Base-by-base conservation (phyloP, 2,888 invertebrate species). In the Epinotia demarniana region DNA sequence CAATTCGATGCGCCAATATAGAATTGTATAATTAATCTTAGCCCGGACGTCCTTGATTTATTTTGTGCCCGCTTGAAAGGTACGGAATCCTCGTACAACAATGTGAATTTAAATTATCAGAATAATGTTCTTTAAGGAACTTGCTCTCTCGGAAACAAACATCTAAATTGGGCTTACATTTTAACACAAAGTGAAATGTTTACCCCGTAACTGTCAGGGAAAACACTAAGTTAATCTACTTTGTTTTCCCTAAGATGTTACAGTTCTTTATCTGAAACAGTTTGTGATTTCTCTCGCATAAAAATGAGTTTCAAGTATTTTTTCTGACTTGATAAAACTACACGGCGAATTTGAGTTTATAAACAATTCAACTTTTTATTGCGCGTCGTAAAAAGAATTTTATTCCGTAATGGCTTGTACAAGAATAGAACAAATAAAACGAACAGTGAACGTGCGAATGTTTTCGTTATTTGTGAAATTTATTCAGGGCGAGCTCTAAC, bases 31-130 rank as follows among this genome's bases (percentile, higher is more conserved):
- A 86, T 89, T 89, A 87, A 87, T 90, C 87, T 86, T 81, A 72
- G 49, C 75, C 81, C 86, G 86, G 87, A 88, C 81, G 81, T 81
- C 79, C 81, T 82, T 84, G 87, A 90, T 89, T 89, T 90, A 90
- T 86, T 84, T 83, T 80, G 80, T 77, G 77, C 79, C 63, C 74
- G 73, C 46, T 58, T 18, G 53, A 60, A 75, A 71, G 75, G 74
- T 75, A 58, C 63, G 70, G 64, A 62, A 53, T 75, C 27, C 60
- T 71, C 49, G 64, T 33, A 70, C 70, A 75, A 75, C 75, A 72
- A 72, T 72, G 75, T 71, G 72, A 75, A 75, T 72, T 75, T 67
- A 71, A 72, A 75, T 67, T 67, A 72, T 75, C 62, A 39, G 71
- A 62, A 72, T 67, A 67, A 72, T 75, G 66, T 70, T 75, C 71